Base-by-base conservation (phyloP, 2,113 vertebrate species). In the Castor canadensis region DNA sequence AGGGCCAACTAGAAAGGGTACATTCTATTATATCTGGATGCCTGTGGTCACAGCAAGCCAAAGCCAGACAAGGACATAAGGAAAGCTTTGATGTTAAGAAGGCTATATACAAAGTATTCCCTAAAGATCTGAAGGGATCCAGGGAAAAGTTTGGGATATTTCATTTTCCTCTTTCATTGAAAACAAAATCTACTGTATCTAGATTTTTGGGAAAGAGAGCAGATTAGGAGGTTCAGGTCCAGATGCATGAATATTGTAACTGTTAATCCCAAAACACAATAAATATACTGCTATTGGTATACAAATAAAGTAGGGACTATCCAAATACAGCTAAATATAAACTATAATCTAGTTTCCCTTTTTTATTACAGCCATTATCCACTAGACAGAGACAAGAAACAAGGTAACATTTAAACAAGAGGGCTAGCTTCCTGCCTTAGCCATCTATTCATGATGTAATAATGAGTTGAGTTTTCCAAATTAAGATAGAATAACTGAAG, bases 321-420 rank as follows among this genome's bases (percentile, higher is more conserved):
- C n/a, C n/a, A n/a, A n/a, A n/a, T n/a, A n/a, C n/a, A n/a, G n/a
- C n/a, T n/a, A n/a, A 87, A 79, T 64, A 64, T 32, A 81, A 30
- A 47, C 38, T 83, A 66, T 5, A 49, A 35, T 76, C 67, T 91
- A 8, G 1, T 91, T 93, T 93, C 30, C 43, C 28, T 83, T 28
- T 75, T 95, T 92, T 69, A 58, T 75, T 77, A 10, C 5, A 69
- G 6, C 60, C 17, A 67, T 84, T 90, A 72, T 54, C 62, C 77
- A 62, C 28, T 45, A 77, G 43, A 5, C 38, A 54, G 5, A 11
- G 32, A 77, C 45, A 80, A 49, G 77, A 95, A 56, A 92, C 52
- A 56, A 26, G 45, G 20, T 49, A 94, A 81, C 88, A 91, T 94
- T 93, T 89, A 96, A 97, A 93, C 67, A 90, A 45, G 76, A 72